Evolutionary conservation across 2,888 invertebrate genomes (phyloP).

Genomic region (Andrena bucephala): DNA sequence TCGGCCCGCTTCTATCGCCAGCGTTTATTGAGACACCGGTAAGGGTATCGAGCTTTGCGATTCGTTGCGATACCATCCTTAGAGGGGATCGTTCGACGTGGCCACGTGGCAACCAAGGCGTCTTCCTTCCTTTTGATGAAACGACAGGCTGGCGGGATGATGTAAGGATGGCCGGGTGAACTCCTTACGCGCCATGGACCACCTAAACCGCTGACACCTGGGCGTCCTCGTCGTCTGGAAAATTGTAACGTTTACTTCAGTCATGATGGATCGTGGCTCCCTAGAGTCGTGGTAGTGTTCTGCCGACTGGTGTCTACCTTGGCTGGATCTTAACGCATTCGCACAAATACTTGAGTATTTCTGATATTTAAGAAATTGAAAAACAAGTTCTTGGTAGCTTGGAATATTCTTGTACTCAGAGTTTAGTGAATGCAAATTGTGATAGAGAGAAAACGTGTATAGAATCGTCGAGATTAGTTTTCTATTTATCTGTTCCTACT

Average conservation of each 20-base stretch:
- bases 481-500: background rate
- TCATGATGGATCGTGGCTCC: background rate
- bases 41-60: background rate
- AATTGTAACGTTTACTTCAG: constrained; percentile 72
- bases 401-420: background rate
- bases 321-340: constrained; percentile 37
- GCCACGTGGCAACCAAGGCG: constrained; percentile 2
- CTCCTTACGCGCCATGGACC: constrained; percentile 61
- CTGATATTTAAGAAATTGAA: background rate
- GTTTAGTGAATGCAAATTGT: background rate
- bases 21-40: background rate
- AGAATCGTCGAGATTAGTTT: background rate
- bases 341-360: background rate
- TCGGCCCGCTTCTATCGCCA: too few species aligned
- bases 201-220: constrained; percentile 88
- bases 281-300: constrained; percentile 24
- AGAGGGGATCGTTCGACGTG: constrained; percentile 9
- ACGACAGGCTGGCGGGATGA: constrained; percentile 49
- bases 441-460: too few species aligned
- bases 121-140: constrained; percentile 9
- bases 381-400: background rate
- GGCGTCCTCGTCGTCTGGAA: constrained; percentile 89
- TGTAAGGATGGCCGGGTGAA: constrained; percentile 62
- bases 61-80: background rate
- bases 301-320: constrained; percentile 70